Percentiles rank a stretch among this genome's conserved stretches.
Conservation (phyloP, 2,797 vertebrate species). For the Karalla daura region DNA sequence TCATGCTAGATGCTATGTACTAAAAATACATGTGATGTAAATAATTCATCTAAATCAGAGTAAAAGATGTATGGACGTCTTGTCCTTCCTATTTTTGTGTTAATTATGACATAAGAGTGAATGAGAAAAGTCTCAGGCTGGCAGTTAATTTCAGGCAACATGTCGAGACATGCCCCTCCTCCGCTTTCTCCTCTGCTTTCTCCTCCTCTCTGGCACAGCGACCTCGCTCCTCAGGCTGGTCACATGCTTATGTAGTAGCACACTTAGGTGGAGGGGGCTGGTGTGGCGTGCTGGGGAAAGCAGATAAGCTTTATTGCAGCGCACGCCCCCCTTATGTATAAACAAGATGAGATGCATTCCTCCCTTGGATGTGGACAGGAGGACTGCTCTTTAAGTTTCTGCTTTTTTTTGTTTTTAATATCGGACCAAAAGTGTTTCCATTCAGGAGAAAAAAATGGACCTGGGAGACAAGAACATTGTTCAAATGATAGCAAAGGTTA, state of each 20-base stretch:
- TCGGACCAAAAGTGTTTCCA: constrained; percentile 13
- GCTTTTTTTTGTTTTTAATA: constrained; percentile 15
- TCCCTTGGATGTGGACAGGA: constrained; percentile 9
- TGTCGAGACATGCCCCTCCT: background rate
- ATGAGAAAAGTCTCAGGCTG: background rate
- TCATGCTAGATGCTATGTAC: no score
- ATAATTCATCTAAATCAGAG: no score
- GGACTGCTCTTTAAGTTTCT: constrained; percentile 21
- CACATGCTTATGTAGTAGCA: constrained; percentile 12
- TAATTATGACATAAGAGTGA: background rate
- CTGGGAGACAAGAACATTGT: constrained; percentile 75
- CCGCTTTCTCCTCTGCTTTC: constrained; percentile 1
- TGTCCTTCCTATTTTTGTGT: no score
- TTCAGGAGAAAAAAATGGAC: constrained; percentile 76
- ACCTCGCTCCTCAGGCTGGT: background rate
- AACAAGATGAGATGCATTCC: constrained; percentile 65
- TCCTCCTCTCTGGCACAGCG: constrained; percentile 11
- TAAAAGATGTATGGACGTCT: no score
- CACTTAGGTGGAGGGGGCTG: constrained; percentile 48
- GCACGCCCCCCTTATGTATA: constrained; percentile 69
- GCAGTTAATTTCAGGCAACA: background rate
- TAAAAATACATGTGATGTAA: no score
- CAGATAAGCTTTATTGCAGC: constrained; percentile 79
- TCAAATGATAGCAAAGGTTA: constrained; percentile 81
- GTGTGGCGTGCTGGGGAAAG: constrained; percentile 70